Percentiles rank a stretch among this genome's conserved stretches.
Evolutionary conservation across 1,140 invertebrate species (phyloP).

Genomic region (Drosophila dunni): DNA sequence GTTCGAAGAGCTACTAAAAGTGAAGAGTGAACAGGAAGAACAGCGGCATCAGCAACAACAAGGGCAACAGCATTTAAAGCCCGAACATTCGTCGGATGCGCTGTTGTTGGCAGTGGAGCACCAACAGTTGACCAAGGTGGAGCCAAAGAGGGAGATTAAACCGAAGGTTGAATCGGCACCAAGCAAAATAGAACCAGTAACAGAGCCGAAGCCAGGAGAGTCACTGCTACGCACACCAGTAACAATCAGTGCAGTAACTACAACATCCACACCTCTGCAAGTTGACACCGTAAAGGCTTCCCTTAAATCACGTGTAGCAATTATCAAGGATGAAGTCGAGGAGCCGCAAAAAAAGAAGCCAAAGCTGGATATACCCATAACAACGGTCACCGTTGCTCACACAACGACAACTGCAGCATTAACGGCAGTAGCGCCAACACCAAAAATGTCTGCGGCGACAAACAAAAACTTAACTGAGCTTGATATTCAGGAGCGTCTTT

Average conservation of each 20-base stretch:
- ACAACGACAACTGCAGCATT: neutral
- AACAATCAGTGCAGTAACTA: constrained; percentile 25
- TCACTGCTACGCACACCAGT: constrained; percentile 58
- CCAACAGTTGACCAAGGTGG: constrained; percentile 25
- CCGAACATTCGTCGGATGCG: constrained; percentile 2
- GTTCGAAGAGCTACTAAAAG: constrained; percentile 71
- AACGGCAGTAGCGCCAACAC: neutral
- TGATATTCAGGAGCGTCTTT: constrained; percentile 87
- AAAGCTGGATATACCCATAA: constrained; percentile 45
- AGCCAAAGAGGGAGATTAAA: constrained; percentile 38
- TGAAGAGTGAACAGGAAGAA: constrained; percentile 67
- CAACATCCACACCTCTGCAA: constrained; percentile 9
- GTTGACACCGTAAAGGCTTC: constrained; percentile 45
- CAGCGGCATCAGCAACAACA: constrained; percentile 63
- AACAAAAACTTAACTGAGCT: constrained; percentile 84
- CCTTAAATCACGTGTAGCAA: constrained; percentile 31
- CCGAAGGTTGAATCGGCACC: neutral
- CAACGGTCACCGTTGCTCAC: neutral
- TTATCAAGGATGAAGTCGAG: constrained; percentile 49
- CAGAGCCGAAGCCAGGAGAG: constrained; percentile 68
- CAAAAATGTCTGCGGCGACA: constrained; percentile 13
- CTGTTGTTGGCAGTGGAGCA: neutral
- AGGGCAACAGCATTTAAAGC: constrained; percentile 10
- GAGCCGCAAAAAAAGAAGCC: constrained; percentile 64
- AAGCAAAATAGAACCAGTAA: constrained; percentile 34